These are phyloP conservation scores for Mythimna vitellina DNA, from an alignment of 2,888 invertebrate genomes.

Conservation along the genomic window DNA sequence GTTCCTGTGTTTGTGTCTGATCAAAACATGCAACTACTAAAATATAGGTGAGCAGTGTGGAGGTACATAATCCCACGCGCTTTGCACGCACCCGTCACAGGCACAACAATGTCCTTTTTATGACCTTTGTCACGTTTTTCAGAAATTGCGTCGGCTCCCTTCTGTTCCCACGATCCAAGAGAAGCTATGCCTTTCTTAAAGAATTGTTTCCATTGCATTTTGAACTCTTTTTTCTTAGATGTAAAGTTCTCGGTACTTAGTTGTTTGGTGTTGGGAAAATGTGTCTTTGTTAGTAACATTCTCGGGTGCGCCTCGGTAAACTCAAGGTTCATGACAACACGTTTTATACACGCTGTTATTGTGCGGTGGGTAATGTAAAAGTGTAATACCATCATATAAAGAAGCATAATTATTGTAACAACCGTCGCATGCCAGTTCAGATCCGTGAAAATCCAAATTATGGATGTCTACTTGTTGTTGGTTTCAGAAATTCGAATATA, in stretches of 20 bases:
- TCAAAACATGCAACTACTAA: slow-evolving; percentile 40
- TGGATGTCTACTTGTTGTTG: slow-evolving; percentile 1
- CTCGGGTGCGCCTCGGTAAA: slow-evolving; percentile 61
- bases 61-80: slow-evolving; percentile 45
- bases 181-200: slow-evolving; percentile 58
- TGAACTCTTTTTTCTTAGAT: slow-evolving; percentile 61
- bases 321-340: slow-evolving; percentile 64
- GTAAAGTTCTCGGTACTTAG: slow-evolving; percentile 56
- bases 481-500: slow-evolving; percentile 4
- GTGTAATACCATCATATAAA: slow-evolving; percentile 43
- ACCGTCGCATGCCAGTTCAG: slow-evolving; percentile 1
- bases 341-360: slow-evolving; percentile 61
- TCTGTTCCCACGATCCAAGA: slow-evolving; percentile 69
- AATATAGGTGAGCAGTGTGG: slow-evolving; percentile 47
- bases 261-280: slow-evolving; percentile 51
- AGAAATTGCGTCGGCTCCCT: slow-evolving; percentile 75
- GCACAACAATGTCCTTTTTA: slow-evolving; percentile 72
- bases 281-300: slow-evolving; percentile 58
- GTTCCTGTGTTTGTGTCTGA: slow-evolving; percentile 12
- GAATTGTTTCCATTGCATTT: slow-evolving; percentile 61
- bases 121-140: slow-evolving; percentile 80
- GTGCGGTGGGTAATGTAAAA: slow-evolving; percentile 55
- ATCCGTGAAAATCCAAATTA: slow-evolving; percentile 11
- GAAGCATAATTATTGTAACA: slow-evolving; percentile 36
- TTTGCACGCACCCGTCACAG: slow-evolving; percentile 60